Base-by-base conservation (phyloP, 2,888 invertebrate species). In the Pherbina coryleti region DNA sequence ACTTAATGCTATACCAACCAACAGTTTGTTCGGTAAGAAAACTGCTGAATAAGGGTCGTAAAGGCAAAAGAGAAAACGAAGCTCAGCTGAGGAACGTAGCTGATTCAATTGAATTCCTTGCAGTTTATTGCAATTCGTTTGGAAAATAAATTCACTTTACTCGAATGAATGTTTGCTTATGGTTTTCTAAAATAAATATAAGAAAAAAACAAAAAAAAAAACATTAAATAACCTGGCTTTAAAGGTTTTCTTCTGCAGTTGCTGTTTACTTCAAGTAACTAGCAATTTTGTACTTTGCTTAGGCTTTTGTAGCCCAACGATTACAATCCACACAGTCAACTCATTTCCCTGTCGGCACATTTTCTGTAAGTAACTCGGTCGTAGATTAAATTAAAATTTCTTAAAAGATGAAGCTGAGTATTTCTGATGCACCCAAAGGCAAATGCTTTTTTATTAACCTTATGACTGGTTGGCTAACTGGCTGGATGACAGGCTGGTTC, bases 101-200 rank as follows among this genome's bases (percentile, higher is more conserved):
- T 44, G 44, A n/a, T 73, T 62, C 66, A 77, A 73, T 67, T 73
- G 57, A 73, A 67, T 67, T 73, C 28, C 49, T 73, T 73, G 31
- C n/a, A 44, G 64, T 77, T 76, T 66, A 66, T 72, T 72, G 72
- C 75, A 78, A 78, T 78, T 78, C 78, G 49, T 31, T 77, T 73
- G 77, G 34, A 44, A 73, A 75, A 74, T 78, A 75, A 74, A 78
- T 78, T 78, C 74, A 62, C 19, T 70, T 70, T 67, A 69, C 62
- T 57, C 55, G 67, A 77, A 74, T 77, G 69, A 77, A 74, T 77
- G 55, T 72, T 77, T 67, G 55, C 55, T n/a, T 14, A 44, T 44
- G 44, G 44, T 44, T 44, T 44, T 11, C 44, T 44, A 11, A 44
- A 44, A 44, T 44, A 44, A 44, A 44, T 44, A 44, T 44, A 44